These are phyloP conservation scores for cattle (Bos taurus) DNA, from an alignment of 2,113 vertebrate species.

Conservation along the genomic window DNA sequence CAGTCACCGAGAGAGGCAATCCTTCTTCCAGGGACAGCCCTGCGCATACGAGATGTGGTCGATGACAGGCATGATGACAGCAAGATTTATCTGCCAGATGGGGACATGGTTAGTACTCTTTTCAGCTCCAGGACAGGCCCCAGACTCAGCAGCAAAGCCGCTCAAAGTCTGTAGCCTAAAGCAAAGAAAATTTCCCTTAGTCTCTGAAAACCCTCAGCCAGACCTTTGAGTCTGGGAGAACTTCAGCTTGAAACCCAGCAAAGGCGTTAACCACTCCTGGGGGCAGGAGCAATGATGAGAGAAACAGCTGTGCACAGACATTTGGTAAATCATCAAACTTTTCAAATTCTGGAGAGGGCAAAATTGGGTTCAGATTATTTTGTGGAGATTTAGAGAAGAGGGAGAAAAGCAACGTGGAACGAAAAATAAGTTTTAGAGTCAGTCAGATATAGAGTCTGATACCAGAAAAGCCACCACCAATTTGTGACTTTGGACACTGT, in stretches of 20 bases:
- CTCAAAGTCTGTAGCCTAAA: not conserved
- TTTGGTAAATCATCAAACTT: not conserved
- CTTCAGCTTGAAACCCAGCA: not conserved
- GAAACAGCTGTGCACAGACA: not conserved
- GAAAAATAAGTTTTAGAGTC: not conserved
- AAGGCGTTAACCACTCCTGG: not conserved
- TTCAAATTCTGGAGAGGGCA: not conserved
- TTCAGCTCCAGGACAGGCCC: not conserved
- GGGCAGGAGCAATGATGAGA: not conserved
- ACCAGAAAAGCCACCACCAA: not conserved
- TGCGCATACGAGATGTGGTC: conserved; percentile 1
- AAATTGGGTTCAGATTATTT: conserved; percentile 37
- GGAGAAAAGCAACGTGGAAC: not conserved
- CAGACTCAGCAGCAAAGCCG: conserved; percentile 5
- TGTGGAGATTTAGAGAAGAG: not conserved
- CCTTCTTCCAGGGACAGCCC: conserved; percentile 35
- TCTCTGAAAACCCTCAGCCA: not conserved
- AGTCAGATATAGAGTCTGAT: not conserved
- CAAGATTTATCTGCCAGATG: conserved; percentile 13
- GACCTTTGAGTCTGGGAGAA: not conserved
- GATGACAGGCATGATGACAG: conserved; percentile 36
- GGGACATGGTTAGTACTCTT: conserved; percentile 19
- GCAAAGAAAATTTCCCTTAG: not conserved
- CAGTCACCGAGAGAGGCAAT: conserved; percentile 59
- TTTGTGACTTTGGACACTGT: not conserved